Percentiles rank a stretch among this genome's conserved stretches.
phyloP scores from a whole-genome alignment of 2,888 invertebrate species.

The Hoplodrina blanda region DNA sequence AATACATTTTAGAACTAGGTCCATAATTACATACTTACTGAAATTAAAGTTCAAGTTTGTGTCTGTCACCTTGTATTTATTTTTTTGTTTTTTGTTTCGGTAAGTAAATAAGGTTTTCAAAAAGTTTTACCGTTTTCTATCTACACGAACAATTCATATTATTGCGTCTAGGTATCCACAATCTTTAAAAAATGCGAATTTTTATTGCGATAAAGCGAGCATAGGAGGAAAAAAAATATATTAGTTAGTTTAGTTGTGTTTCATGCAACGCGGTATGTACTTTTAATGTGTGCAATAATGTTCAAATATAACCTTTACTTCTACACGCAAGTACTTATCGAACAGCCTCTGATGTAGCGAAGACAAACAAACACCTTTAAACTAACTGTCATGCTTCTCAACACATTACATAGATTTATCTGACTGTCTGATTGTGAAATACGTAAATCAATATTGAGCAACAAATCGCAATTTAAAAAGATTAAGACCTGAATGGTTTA shows the following conservation, averaged over 20 bases:
- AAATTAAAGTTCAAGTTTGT: no score
- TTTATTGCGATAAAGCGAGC: no score
- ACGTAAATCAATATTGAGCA: slow-evolving; percentile 28
- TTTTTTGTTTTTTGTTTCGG: background rate
- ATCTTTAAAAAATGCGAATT: background rate
- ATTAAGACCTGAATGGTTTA: slow-evolving; percentile 24
- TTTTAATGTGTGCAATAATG: slow-evolving; percentile 12
- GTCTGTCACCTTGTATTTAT: no score
- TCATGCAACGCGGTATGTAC: background rate
- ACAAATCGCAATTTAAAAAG: slow-evolving; percentile 22
- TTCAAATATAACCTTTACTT: slow-evolving; percentile 40
- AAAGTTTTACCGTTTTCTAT: no score
- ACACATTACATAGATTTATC: slow-evolving; percentile 24
- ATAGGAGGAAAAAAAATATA: background rate
- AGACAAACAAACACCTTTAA: slow-evolving; percentile 44
- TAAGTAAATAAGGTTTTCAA: background rate
- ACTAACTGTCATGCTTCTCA: slow-evolving; percentile 23
- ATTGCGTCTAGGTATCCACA: no score
- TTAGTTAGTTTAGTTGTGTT: slow-evolving; percentile 1
- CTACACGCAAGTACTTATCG: slow-evolving; percentile 4
- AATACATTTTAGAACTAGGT: no score
- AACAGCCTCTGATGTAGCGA: slow-evolving; percentile 21
- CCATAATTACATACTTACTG: no score
- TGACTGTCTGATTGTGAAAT: slow-evolving; percentile 36
- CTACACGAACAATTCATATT: no score